Evolutionary conservation across 2,113 vertebrate genomes (phyloP).

Genomic region (Lophius piscatorius): DNA sequence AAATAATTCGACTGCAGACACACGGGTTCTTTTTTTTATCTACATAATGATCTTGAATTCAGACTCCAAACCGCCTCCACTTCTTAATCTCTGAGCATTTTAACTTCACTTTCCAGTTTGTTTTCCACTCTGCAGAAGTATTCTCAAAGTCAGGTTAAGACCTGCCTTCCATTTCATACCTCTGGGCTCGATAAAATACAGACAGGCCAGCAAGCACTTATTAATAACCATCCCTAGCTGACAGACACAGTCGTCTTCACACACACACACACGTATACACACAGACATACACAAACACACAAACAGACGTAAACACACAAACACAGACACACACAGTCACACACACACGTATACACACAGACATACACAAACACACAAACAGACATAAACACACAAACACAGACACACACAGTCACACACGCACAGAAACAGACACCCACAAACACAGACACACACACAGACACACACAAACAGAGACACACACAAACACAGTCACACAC

Average conservation of each 20-base stretch:
- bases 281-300: too few relatives aligned
- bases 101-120: background rate
- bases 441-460: too few relatives aligned
- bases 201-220: conserved; percentile 32
- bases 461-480: background rate
- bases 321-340: too few relatives aligned
- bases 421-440: too few relatives aligned
- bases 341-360: too few relatives aligned
- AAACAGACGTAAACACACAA: too few relatives aligned
- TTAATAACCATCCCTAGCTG: conserved; percentile 49
- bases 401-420: background rate
- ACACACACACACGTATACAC: background rate
- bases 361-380: too few relatives aligned
- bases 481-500: background rate
- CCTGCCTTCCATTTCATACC: conserved; percentile 24
- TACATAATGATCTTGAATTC: too few relatives aligned
- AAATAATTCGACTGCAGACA: too few relatives aligned
- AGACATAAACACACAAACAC: too few relatives aligned
- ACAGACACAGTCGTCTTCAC: conserved; percentile 13
- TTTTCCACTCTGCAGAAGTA: conserved; percentile 23
- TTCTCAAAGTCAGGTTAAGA: conserved; percentile 48
- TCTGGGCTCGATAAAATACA: conserved; percentile 12
- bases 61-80: too few relatives aligned
- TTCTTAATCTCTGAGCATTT: background rate
- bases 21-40: too few relatives aligned